phyloP scores from a whole-genome alignment of 2,888 invertebrate genomes.

The Thecophora atra region DNA sequence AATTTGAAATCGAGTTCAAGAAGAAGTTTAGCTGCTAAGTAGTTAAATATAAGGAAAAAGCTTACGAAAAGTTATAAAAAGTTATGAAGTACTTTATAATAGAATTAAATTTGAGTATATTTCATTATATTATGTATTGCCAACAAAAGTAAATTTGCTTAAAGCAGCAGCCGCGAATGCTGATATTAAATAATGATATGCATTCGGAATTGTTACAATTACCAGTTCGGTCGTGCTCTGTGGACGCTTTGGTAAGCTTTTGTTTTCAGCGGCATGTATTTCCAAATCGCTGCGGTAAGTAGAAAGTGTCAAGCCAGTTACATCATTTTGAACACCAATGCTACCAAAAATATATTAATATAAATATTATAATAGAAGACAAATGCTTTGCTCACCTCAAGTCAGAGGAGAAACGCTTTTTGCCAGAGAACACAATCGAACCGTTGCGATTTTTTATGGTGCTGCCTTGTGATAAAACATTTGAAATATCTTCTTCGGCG shows the following conservation, averaged over 20 bases:
- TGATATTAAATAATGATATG: neutral
- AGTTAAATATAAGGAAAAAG: slow-evolving; percentile 23
- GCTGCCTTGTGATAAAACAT: slow-evolving; percentile 61
- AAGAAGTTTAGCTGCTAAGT: slow-evolving; percentile 22
- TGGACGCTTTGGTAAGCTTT: slow-evolving; percentile 66
- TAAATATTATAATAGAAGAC: slow-evolving; percentile 13
- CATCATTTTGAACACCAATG: slow-evolving; percentile 63
- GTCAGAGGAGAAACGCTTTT: slow-evolving; percentile 65
- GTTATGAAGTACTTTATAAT: slow-evolving; percentile 13
- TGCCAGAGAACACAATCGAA: slow-evolving; percentile 62
- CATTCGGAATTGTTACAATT: slow-evolving; percentile 46
- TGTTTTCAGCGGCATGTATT: slow-evolving; percentile 71
- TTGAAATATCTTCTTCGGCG: slow-evolving; percentile 84
- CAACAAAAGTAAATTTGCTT: slow-evolving; percentile 28
- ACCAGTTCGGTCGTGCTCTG: slow-evolving; percentile 66
- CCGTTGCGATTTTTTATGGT: slow-evolving; percentile 63
- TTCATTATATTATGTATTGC: slow-evolving; percentile 4
- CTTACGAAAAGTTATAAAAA: slow-evolving; percentile 21
- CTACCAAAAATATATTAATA: slow-evolving; percentile 43
- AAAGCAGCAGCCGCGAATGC: slow-evolving; percentile 28
- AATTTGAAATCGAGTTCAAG: slow-evolving; percentile 3
- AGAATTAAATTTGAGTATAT: slow-evolving; percentile 20
- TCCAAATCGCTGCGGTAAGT: slow-evolving; percentile 73
- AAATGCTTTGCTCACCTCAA: slow-evolving; percentile 55
- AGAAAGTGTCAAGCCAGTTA: slow-evolving; percentile 64